These are phyloP conservation scores for Sinonovacula constricta DNA, from an alignment of 1,140 invertebrate species.

Conservation along the genomic window DNA sequence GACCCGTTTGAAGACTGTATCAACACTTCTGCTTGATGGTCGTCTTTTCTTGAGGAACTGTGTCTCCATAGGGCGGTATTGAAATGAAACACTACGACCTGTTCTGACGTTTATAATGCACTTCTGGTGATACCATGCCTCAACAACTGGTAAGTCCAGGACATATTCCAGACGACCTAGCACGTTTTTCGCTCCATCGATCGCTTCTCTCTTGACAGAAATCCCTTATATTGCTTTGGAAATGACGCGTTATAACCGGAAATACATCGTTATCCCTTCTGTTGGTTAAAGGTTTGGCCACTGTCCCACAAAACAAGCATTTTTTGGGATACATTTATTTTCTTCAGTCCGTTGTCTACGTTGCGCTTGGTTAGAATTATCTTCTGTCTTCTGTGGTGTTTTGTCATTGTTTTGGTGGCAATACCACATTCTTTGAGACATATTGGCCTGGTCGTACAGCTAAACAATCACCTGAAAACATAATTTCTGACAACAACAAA, in stretches of 20 bases:
- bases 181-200: not conserved
- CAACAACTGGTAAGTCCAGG: not conserved
- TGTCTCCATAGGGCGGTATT: not conserved
- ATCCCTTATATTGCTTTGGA: not conserved
- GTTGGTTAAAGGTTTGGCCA: not conserved
- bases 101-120: not conserved
- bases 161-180: slow-evolving; percentile 2
- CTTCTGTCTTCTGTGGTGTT: too few species aligned
- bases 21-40: not conserved
- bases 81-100: not conserved
- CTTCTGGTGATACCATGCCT: not conserved
- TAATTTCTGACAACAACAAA: too few species aligned
- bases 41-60: too few species aligned
- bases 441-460: too few species aligned
- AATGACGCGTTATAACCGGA: not conserved
- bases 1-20: not conserved
- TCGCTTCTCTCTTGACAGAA: not conserved
- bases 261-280: not conserved
- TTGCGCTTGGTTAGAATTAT: too few species aligned
- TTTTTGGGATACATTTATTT: too few species aligned
- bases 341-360: too few species aligned
- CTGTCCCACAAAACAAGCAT: slow-evolving; percentile 10
- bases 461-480: too few species aligned
- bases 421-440: too few species aligned
- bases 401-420: too few species aligned